phyloP scores from a whole-genome alignment of 2,888 invertebrate species.

The Drosophila flavopinicola region DNA sequence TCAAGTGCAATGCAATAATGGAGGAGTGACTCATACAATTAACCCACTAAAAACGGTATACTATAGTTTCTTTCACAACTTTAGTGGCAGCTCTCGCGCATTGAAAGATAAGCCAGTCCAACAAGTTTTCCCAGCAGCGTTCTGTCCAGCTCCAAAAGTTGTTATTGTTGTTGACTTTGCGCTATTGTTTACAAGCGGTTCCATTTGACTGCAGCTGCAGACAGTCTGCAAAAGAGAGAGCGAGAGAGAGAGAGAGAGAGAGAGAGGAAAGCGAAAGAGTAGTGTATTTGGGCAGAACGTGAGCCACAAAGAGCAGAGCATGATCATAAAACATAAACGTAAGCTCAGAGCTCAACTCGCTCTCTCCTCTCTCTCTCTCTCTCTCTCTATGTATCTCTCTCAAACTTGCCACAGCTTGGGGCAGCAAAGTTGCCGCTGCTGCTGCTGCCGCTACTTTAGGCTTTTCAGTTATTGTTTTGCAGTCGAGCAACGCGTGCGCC shows the following conservation, averaged over 20 bases:
- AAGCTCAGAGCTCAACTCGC: slow-evolving; percentile 17
- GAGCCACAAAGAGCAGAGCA: neutral
- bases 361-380: slow-evolving; percentile 1
- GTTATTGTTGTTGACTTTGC: slow-evolving; percentile 22
- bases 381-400: neutral
- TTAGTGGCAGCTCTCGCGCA: slow-evolving; percentile 27
- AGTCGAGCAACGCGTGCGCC: slow-evolving; percentile 49
- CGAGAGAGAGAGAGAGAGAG: slow-evolving; percentile 1
- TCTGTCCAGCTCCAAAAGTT: slow-evolving; percentile 50
- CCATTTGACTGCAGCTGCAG: slow-evolving; percentile 62
- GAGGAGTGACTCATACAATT: too few species aligned
- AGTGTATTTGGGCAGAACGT: slow-evolving; percentile 11
- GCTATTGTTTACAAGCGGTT: slow-evolving; percentile 58
- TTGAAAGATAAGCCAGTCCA: slow-evolving; percentile 52
- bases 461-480: slow-evolving; percentile 55
- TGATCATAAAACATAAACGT: slow-evolving; percentile 21
- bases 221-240: neutral
- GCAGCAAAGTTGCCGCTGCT: slow-evolving; percentile 25
- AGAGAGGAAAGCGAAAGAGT: slow-evolving; percentile 3
- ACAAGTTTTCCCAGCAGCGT: slow-evolving; percentile 53
- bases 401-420: slow-evolving; percentile 52
- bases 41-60: neutral
- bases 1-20: too few species aligned
- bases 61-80: neutral
- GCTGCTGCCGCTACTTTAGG: neutral